phyloP scores from a whole-genome alignment of 1,140 invertebrate genomes.

The Nixonia krombeini region DNA sequence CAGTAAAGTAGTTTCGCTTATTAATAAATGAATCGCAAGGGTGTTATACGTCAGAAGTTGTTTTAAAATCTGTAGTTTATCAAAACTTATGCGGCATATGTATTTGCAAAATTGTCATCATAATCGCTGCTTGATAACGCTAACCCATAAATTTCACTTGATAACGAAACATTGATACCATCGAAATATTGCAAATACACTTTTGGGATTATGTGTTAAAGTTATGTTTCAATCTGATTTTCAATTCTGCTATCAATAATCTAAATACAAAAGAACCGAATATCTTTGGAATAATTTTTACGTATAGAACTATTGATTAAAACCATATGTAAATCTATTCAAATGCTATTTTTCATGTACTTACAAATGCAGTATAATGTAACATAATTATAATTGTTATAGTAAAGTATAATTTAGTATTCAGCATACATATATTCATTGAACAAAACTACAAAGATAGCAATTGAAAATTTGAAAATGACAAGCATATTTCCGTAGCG shows the following conservation, averaged over 20 bases:
- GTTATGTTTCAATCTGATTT: slow-evolving; percentile 37
- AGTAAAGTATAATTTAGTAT: too few relatives aligned
- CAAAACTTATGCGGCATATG: slow-evolving; percentile 33
- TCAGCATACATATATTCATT: too few relatives aligned
- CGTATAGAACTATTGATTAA: slow-evolving; percentile 26
- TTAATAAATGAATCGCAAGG: slow-evolving; percentile 41
- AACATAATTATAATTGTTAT: too few relatives aligned
- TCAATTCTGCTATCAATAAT: slow-evolving; percentile 14
- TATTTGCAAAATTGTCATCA: slow-evolving; percentile 34
- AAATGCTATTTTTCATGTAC: too few relatives aligned
- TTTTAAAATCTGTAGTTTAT: slow-evolving; percentile 31
- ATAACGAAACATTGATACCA: slow-evolving; percentile 49
- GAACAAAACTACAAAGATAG: too few relatives aligned
- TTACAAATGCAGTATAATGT: too few relatives aligned
- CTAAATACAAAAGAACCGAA: slow-evolving; percentile 16
- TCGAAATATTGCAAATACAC: slow-evolving; percentile 40
- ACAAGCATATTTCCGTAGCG: too few relatives aligned
- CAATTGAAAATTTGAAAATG: too few relatives aligned
- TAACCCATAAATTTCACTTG: slow-evolving; percentile 48
- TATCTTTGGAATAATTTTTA: too few relatives aligned
- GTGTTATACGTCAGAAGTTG: slow-evolving; percentile 34
- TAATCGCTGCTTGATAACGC: slow-evolving; percentile 52
- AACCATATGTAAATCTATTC: too few relatives aligned
- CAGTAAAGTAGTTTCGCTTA: too few relatives aligned
- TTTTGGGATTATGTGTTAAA: slow-evolving; percentile 46